Evolutionary conservation across 2,113 vertebrate genomes (phyloP).

Genomic region (Empidonax traillii): DNA sequence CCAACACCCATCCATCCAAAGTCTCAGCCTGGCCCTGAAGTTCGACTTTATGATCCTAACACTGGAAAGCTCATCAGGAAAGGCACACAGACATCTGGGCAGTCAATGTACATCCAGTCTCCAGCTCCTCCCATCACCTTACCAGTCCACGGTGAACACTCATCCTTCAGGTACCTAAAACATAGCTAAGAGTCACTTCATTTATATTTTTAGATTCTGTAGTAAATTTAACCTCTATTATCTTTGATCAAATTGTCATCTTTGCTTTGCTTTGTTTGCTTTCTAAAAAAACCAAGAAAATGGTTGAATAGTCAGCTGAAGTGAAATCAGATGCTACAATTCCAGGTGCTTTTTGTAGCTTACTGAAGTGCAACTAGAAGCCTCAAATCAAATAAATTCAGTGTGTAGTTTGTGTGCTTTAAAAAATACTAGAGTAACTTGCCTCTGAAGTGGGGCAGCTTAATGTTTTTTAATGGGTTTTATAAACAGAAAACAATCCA

Average conservation of each 20-base stretch:
- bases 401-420: rapidly evolving
- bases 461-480: background rate
- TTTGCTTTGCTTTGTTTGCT: background rate
- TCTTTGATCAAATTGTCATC: background rate
- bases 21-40: constrained; percentile 76
- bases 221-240: background rate
- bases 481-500: background rate
- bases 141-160: constrained; percentile 78
- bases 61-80: constrained; percentile 94
- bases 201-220: background rate
- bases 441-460: background rate
- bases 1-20: constrained; percentile 82
- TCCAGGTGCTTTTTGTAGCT: background rate
- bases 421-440: background rate
- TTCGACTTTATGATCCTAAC: constrained; percentile 87
- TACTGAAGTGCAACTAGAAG: background rate
- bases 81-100: constrained; percentile 63
- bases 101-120: constrained; percentile 73
- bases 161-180: constrained; percentile 86
- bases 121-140: constrained; percentile 73
- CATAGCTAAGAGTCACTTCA: background rate
- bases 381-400: background rate
- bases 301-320: background rate
- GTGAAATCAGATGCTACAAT: background rate
- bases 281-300: background rate